Conservation (phyloP, 1,140 invertebrate genomes). For the Microplitis demolitor region DNA sequence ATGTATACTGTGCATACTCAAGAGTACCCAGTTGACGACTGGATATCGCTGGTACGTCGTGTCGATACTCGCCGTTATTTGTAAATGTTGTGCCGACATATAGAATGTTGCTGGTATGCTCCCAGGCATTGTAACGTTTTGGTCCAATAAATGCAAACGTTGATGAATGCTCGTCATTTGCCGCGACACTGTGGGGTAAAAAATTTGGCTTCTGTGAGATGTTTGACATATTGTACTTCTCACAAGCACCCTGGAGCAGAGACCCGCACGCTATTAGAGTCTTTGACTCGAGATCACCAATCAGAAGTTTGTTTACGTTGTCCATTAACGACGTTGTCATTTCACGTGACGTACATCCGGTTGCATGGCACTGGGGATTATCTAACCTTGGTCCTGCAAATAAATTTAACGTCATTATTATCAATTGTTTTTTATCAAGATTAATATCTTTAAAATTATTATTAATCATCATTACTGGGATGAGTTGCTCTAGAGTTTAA, state of each 20-base stretch:
- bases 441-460: too few relatives aligned
- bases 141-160: slow-evolving; percentile 95
- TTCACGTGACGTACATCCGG: slow-evolving; percentile 73
- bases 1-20: slow-evolving; percentile 81
- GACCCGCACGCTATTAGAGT: slow-evolving; percentile 88
- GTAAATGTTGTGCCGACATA: slow-evolving; percentile 96
- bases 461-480: too few relatives aligned
- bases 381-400: slow-evolving; percentile 77
- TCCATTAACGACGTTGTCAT: slow-evolving; percentile 73
- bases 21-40: slow-evolving; percentile 80
- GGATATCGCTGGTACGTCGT: slow-evolving; percentile 91
- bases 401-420: too few relatives aligned
- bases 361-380: slow-evolving; percentile 86
- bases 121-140: slow-evolving; percentile 79
- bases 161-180: slow-evolving; percentile 88
- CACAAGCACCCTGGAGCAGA: slow-evolving; percentile 84
- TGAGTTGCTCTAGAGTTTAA: too few relatives aligned
- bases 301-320: slow-evolving; percentile 90
- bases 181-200: slow-evolving; percentile 80
- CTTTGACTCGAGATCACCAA: slow-evolving; percentile 82
- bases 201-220: slow-evolving; percentile 78
- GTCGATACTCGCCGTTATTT: slow-evolving; percentile 88
- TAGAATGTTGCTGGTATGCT: slow-evolving; percentile 79
- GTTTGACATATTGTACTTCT: slow-evolving; percentile 82
- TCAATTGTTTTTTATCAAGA: too few relatives aligned